Conservation (phyloP, 2,888 invertebrate genomes). For the Perizoma affinitatum region DNA sequence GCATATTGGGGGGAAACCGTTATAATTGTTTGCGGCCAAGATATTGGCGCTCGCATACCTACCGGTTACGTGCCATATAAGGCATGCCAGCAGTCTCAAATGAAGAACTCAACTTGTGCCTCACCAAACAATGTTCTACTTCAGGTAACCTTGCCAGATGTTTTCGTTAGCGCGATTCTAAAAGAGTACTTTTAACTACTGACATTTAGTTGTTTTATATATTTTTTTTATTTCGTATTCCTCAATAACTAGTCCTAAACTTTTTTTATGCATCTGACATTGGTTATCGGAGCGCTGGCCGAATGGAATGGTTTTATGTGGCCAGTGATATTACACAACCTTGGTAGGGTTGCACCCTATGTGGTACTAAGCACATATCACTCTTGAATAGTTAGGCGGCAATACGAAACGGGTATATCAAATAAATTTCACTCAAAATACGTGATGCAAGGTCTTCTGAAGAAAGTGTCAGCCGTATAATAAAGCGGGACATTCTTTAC, state of each 20-base stretch:
- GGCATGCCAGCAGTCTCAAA: conserved; percentile 64
- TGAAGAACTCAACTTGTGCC: conserved; percentile 50
- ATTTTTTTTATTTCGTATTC: too few relatives aligned
- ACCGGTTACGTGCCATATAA: conserved; percentile 71
- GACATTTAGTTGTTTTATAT: too few relatives aligned
- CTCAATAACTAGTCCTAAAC: too few relatives aligned
- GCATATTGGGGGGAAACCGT: conserved; percentile 36
- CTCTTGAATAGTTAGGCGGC: neutral
- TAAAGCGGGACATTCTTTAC: conserved; percentile 21
- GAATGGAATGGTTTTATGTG: conserved; percentile 20
- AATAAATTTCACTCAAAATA: too few relatives aligned
- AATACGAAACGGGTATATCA: neutral
- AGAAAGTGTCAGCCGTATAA: conserved; percentile 28
- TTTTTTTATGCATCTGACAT: neutral
- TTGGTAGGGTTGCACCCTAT: conserved; percentile 1
- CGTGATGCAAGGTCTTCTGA: conserved; percentile 3
- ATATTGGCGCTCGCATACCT: conserved; percentile 52
- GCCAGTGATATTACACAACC: too few relatives aligned
- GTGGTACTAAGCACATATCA: conserved; percentile 3
- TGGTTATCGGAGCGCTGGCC: conserved; percentile 1
- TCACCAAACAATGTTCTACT: conserved; percentile 19
- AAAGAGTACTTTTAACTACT: too few relatives aligned
- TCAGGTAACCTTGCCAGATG: too few relatives aligned
- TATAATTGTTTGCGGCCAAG: conserved; percentile 48
- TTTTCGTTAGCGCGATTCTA: too few relatives aligned